These are phyloP conservation scores for Argyra leucocephala DNA, from an alignment of 2,888 invertebrate genomes.

Conservation along the genomic window DNA sequence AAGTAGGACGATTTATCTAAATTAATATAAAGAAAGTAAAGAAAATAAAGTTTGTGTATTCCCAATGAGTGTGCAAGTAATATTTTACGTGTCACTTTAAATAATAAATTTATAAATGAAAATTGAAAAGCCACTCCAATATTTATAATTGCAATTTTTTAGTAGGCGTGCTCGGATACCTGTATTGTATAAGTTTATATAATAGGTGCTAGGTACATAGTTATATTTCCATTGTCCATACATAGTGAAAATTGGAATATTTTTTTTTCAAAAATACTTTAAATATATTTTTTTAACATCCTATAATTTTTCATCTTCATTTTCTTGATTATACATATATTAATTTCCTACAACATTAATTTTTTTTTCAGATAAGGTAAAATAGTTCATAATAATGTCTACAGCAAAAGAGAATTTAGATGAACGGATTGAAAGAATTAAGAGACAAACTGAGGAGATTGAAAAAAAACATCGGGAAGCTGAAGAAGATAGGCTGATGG, in stretches of 20 bases:
- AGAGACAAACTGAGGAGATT: constrained; percentile 25
- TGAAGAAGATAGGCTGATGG: constrained; percentile 43
- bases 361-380: neutral
- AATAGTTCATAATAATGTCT: constrained; percentile 17
- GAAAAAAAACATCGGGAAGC: constrained; percentile 35
- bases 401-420: constrained; percentile 25
- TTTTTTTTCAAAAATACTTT: too few species aligned
- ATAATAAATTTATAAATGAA: neutral
- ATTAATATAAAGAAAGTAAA: neutral
- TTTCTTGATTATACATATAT: too few species aligned
- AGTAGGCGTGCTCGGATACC: neutral
- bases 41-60: neutral
- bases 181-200: too few species aligned
- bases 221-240: too few species aligned
- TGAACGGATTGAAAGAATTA: constrained; percentile 26
- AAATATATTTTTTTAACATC: too few species aligned
- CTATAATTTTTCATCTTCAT: too few species aligned
- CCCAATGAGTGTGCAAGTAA: neutral
- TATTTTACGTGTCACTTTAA: neutral
- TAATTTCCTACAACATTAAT: too few species aligned
- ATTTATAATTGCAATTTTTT: neutral
- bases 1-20: neutral
- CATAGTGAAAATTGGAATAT: too few species aligned
- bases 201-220: too few species aligned
- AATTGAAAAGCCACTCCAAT: too few species aligned